Percentiles rank a stretch among this genome's conserved stretches.
Evolutionary conservation across 2,888 invertebrate species (phyloP).

Genomic region (Gari tellinella): DNA sequence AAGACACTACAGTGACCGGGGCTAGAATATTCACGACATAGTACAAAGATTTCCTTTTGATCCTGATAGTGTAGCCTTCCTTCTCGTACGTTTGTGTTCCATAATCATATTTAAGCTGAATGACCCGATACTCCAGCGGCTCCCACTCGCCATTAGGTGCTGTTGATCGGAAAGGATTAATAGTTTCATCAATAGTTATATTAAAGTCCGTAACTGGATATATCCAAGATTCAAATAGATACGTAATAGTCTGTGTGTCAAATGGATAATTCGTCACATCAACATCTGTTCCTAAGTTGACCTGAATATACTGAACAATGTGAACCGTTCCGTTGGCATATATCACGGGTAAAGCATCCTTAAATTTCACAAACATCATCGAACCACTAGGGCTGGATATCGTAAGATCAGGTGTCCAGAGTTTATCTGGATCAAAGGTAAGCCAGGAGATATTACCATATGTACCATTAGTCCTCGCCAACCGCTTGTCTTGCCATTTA

Average conservation of each 20-base stretch:
- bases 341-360: conserved; percentile 18
- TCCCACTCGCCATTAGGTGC: conserved; percentile 16
- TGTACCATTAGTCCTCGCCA: conserved; percentile 9
- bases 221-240: conserved; percentile 26
- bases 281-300: conserved; percentile 5
- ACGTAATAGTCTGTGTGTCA: conserved; percentile 21
- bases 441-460: conserved; percentile 23
- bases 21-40: conserved; percentile 52
- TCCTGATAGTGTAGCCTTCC: conserved; percentile 19
- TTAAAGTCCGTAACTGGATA: conserved; percentile 1
- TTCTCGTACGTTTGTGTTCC: conserved; percentile 7
- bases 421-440: conserved; percentile 21
- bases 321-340: conserved; percentile 17
- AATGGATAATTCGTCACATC: conserved; percentile 35
- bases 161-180: neutral
- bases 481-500: conserved; percentile 43
- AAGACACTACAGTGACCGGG: conserved; percentile 47
- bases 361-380: conserved; percentile 5
- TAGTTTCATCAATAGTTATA: neutral
- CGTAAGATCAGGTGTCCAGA: conserved; percentile 42
- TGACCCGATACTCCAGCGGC: neutral
- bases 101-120: neutral
- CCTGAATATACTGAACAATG: conserved; percentile 15
- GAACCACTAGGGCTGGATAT: conserved; percentile 3
- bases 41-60: conserved; percentile 48